Base-by-base conservation (phyloP, 2,888 invertebrate species). In the Hirtodrosophila alboralis region DNA sequence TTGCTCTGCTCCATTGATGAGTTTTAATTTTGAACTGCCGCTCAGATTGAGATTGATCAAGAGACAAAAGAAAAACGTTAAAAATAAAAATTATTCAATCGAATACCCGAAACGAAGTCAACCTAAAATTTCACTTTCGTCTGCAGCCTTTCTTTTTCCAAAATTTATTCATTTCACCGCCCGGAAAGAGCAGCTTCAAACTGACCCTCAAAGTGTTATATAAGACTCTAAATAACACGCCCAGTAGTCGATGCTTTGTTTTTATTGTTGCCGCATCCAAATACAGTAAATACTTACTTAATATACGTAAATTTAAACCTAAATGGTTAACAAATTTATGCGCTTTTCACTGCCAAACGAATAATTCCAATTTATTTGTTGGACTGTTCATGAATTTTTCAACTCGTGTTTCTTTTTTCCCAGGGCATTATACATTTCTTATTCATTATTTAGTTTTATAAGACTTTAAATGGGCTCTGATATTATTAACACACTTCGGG, bases 321-420 rank as follows among this genome's bases (percentile, higher is more conserved):
- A 71, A 79, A 75, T 63, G 72, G 14, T 57, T 75, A 49, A 79
- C 85, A 83, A 79, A 79, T 79, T 79, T 79, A 78, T 83, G 71
- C 65, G 60, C 59, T 71, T 59, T 74, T 52, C 65, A 26, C 40
- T 27, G 31, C 52, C 52, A 37, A n/a, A 41, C 58, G 64, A 70
- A 60, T 51, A 58, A 57, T 68, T 75, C 69, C 61, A 59, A 65
- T 66, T 76, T 62, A 31, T 62, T 37, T 40, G 28, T 28, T 16
- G 14, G 16, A 31, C 41, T 33, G 34, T 12, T 26, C 43, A 23
- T 58, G 48, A 37, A 53, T 64, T 53, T 43, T n/a, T 10, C 30
- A 43, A 49, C 27, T 30, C 33, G 21, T 38, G 23, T 8, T n/a
- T 31, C 16, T 34, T 9, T 30, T 71, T 69, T 53, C 53, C 56